Conservation (phyloP, 2,888 invertebrate genomes). For the Stramonita haemastoma region DNA sequence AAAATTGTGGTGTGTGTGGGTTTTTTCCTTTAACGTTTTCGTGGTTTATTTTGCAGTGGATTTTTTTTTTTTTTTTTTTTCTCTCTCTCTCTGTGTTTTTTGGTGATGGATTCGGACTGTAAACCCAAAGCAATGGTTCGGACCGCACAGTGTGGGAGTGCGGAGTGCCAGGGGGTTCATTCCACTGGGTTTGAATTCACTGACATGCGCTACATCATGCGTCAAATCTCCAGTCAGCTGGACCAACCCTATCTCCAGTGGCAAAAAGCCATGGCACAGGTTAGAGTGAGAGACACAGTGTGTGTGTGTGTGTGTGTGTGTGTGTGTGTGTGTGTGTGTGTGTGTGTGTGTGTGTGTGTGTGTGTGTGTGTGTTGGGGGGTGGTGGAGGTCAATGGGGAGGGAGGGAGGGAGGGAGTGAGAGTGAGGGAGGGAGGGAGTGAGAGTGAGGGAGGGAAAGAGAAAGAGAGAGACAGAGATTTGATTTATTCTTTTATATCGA, state of each 20-base stretch:
- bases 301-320: constrained; percentile 9
- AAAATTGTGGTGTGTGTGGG: too few species aligned
- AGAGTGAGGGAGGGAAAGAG: neutral
- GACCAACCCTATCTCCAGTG: constrained; percentile 46
- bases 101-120: neutral
- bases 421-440: too few species aligned
- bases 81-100: too few species aligned
- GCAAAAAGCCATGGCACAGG: constrained; percentile 42
- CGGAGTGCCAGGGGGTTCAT: neutral
- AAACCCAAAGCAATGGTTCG: neutral
- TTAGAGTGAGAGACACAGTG: constrained; percentile 27
- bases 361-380: neutral
- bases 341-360: neutral
- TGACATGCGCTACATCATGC: constrained; percentile 44
- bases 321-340: neutral
- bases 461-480: too few species aligned
- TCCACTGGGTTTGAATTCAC: constrained; percentile 42
- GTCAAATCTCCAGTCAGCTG: constrained; percentile 42
- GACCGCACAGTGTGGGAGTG: neutral
- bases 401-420: too few species aligned
- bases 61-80: too few species aligned
- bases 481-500: too few species aligned
- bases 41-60: too few species aligned
- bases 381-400: too few species aligned
- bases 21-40: too few species aligned